Percentiles rank a stretch among this genome's conserved stretches.
Evolutionary conservation across 2,113 vertebrate genomes (phyloP).

Genomic region (Cyprinodon tularosa): DNA sequence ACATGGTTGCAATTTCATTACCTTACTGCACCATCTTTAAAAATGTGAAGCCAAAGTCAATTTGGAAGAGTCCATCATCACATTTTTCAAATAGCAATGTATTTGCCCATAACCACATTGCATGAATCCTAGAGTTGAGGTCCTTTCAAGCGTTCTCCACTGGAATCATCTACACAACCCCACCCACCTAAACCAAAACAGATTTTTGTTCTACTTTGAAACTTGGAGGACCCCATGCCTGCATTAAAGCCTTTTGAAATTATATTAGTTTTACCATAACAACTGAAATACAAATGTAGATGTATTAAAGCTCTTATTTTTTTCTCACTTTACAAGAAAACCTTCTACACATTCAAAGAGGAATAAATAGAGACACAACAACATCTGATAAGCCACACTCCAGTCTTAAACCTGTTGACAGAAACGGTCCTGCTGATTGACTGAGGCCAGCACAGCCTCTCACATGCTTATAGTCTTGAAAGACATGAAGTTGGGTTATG

Average conservation of each 20-base stretch:
- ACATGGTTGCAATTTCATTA: conserved; percentile 13
- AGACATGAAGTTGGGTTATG: conserved; percentile 22
- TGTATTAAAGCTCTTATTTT: not conserved
- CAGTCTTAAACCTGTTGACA: conserved; percentile 42
- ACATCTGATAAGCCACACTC: conserved; percentile 22
- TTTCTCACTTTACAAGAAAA: conserved; percentile 15
- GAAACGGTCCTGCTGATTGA: conserved; percentile 26
- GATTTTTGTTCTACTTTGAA: conserved; percentile 66
- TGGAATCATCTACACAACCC: conserved; percentile 73
- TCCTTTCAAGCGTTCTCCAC: conserved; percentile 74
- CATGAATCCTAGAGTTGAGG: conserved; percentile 70
- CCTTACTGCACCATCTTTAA: conserved; percentile 25
- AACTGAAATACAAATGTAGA: not conserved
- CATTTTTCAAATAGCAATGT: conserved; percentile 75
- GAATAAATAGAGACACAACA: conserved; percentile 6
- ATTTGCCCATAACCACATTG: conserved; percentile 76
- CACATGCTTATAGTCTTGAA: conserved; percentile 10
- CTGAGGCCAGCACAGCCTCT: conserved; percentile 19
- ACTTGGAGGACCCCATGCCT: conserved; percentile 37
- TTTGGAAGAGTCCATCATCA: conserved; percentile 42
- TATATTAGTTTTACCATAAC: not conserved
- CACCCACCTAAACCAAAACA: conserved; percentile 79
- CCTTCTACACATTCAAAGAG: conserved; percentile 13
- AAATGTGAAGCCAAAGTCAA: conserved; percentile 42
- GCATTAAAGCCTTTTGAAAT: conserved; percentile 10